These are phyloP conservation scores for Aldabrachelys gigantea DNA, from an alignment of 2,113 vertebrate species.

Conservation along the genomic window DNA sequence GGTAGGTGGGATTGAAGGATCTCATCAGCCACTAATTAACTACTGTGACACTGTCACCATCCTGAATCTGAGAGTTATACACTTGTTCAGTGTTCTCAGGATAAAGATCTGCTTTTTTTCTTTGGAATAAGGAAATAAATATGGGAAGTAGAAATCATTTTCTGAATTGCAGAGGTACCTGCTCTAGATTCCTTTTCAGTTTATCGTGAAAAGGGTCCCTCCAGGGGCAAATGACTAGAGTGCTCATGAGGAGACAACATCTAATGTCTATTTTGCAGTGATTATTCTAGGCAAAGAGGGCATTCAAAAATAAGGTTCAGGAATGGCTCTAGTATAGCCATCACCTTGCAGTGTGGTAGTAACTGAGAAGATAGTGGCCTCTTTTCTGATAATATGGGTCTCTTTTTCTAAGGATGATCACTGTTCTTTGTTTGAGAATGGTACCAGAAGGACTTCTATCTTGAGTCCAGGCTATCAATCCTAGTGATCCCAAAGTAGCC, in stretches of 20 bases:
- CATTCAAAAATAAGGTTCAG: neutral
- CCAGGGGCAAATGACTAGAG: neutral
- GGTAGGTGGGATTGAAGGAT: neutral
- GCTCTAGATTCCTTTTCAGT: neutral
- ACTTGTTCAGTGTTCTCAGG: too few species aligned
- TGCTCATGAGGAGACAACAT: too few species aligned
- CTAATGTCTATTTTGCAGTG: too few species aligned
- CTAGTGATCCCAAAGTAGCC: neutral
- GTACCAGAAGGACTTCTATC: neutral
- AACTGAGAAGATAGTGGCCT: neutral
- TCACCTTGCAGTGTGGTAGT: neutral
- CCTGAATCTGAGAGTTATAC: neutral
- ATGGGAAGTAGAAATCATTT: neutral
- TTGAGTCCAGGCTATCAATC: neutral
- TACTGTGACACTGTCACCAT: neutral
- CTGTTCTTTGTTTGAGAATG: neutral
- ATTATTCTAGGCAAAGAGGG: neutral
- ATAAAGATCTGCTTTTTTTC: neutral
- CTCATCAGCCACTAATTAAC: neutral
- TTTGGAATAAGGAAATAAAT: neutral
- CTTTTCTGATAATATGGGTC: neutral
- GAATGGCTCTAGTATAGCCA: neutral
- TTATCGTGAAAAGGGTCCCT: neutral
- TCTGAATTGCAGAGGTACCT: neutral
- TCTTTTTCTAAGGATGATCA: neutral